Base-by-base conservation (phyloP, 1,140 invertebrate species). In the Drosophila melanogaster region DNA sequence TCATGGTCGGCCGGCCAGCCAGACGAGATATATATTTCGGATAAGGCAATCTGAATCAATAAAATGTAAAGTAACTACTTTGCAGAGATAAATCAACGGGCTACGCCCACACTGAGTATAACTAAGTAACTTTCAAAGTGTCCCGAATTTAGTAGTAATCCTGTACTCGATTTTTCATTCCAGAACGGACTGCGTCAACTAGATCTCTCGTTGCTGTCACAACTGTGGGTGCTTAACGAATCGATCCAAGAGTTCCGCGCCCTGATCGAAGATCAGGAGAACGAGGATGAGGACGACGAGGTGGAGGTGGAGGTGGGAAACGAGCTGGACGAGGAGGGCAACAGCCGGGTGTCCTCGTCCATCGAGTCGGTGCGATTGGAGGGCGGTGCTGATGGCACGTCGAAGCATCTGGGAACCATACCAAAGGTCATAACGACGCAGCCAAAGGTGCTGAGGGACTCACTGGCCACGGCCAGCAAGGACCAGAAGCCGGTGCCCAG, bases 171-270 rank as follows among this genome's bases (percentile, higher is more conserved):
- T 37, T 47, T 7, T 11, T 44, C 62, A 38, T 77, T 79, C 14
- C 55, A 92, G 90, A 96, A 96, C 81, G 96, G 96, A 76, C 93
- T 98, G n/a, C 94, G 97, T 26, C 96, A 98, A 92, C 85, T 97
- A 91, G 97, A 98, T 92, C 94, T 98, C 54, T 97, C 96, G 1
- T 92, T 98, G 40, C 93, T 98, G 12, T 97, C 96, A 8, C 97
- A 98, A 92, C 93, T 98, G 60, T 97, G 96, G 96, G 95, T 96
- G 0, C 92, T 98, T 14, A 97, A 97, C 91, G 96, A 98, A 91
- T 96, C 96, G 1, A 97, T 98, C 90, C 96, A 97, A 79, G 96
- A 97, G 71, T 97, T 97, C 93, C 95, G 97, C n/a, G 94, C 95
- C 49, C 93, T 96, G 40, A 91, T 96, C 44, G 95, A 96, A 81